Conservation (phyloP, 2,113 vertebrate species). For the Anser cygnoides region DNA sequence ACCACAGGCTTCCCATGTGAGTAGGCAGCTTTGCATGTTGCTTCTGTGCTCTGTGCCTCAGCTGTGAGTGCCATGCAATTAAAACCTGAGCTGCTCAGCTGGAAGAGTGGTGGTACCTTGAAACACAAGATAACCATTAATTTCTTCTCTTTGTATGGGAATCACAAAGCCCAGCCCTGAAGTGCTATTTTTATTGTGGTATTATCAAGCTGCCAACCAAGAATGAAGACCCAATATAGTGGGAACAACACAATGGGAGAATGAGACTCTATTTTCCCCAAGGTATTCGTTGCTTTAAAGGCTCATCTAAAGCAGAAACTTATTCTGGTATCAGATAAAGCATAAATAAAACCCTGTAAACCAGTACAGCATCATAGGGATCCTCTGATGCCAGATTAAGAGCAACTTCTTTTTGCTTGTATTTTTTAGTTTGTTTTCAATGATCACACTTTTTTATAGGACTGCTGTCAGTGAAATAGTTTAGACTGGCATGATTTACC, state of each 20-base stretch:
- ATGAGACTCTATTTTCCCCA: background rate
- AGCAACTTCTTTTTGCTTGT: background rate
- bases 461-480: background rate
- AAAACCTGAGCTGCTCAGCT: background rate
- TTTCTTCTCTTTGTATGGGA: background rate
- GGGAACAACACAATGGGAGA: background rate
- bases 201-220: background rate
- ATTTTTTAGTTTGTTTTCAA: background rate
- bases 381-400: background rate
- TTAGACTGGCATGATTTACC: background rate
- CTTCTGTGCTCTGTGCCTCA: background rate
- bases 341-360: background rate
- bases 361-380: background rate
- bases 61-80: background rate
- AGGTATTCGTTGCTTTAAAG: background rate
- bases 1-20: background rate
- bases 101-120: background rate
- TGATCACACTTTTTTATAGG: background rate
- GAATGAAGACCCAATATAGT: background rate
- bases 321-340: background rate
- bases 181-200: background rate
- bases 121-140: background rate
- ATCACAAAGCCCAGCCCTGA: background rate
- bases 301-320: background rate
- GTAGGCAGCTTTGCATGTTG: background rate